Base-by-base conservation (phyloP, 1,140 invertebrate species). In the Macrosteles quadrilineatus region DNA sequence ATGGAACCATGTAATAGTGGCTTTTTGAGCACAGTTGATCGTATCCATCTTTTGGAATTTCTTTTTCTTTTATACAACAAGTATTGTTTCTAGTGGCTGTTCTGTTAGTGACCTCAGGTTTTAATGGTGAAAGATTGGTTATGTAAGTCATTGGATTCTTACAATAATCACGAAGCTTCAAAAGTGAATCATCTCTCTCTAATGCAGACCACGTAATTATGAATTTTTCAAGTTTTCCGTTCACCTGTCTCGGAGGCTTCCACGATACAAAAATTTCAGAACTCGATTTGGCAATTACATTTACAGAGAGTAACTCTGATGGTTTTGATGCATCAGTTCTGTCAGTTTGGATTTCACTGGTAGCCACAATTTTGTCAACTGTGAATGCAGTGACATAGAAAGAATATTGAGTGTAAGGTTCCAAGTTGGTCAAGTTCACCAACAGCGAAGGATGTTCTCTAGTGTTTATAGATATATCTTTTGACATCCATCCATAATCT, bases 361-460 rank as follows among this genome's bases (percentile, higher is more conserved):
- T 89, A 1, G 87, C 90, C 17, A 90, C 90, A 27, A 83, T 85
- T 53, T 62, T 67, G 23, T 72, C 50, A 62, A 96, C 90, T 0
- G 93, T 95, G 74, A 89, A 91, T 0, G 94, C 95, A 78, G 93
- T 92, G 0, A 97, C 88, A 80, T 95, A 97, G 68, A 90, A 88
- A 0, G 92, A 94, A 81, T 98, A 98, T 64, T 89, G 87, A 0
- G 94, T 96, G 78, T 86, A 94, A 0, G 94, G 91, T 73, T 89
- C 87, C 6, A 97, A 81, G 11, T 84, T 79, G 0, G 81, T 43
- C 27, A 66, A 23, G 23, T 66, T 43, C 12, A 27, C 40, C 23
- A n/a, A 23, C 14, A 6, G n/a, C n/a, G n/a, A 57, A 23, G 11
- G 29, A 23, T 21, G n/a, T 57, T 57, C 53, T 25, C 2, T 57